Evolutionary conservation across 2,113 vertebrate genomes (phyloP).

Genomic region (Rynchops niger): DNA sequence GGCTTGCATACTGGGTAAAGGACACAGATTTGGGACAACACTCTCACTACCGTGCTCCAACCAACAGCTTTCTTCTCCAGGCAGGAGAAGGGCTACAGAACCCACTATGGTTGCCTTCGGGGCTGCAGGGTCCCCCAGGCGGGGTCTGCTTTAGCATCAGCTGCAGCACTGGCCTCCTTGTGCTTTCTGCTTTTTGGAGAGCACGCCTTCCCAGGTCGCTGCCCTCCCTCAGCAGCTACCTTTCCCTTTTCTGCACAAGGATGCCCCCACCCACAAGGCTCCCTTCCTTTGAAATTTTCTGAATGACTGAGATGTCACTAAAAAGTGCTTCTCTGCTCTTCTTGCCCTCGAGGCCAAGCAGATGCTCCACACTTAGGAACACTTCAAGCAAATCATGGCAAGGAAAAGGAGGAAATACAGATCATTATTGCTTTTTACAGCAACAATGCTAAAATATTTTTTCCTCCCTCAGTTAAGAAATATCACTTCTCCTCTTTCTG

Average conservation of each 20-base stretch:
- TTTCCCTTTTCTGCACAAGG: not conserved
- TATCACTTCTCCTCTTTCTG: not conserved
- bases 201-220: not conserved
- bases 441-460: not conserved
- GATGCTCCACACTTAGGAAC: not conserved
- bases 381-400: too few relatives aligned
- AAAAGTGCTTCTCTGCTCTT: not conserved
- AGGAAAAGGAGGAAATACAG: not conserved
- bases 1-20: not conserved
- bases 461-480: not conserved
- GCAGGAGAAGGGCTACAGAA: not conserved
- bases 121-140: fast-evolving
- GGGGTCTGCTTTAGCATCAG: too few relatives aligned
- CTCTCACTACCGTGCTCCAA: fast-evolving
- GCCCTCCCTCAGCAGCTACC: not conserved
- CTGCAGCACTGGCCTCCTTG: not conserved
- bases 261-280: not conserved
- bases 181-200: not conserved
- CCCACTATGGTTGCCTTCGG: not conserved
- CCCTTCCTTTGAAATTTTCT: not conserved
- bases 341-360: not conserved
- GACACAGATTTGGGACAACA: not conserved
- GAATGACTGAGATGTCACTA: not conserved
- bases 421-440: not conserved
- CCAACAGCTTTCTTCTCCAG: too few relatives aligned